Base-by-base conservation (phyloP, 2,888 invertebrate genomes). In the Sarcophaga variegata region DNA sequence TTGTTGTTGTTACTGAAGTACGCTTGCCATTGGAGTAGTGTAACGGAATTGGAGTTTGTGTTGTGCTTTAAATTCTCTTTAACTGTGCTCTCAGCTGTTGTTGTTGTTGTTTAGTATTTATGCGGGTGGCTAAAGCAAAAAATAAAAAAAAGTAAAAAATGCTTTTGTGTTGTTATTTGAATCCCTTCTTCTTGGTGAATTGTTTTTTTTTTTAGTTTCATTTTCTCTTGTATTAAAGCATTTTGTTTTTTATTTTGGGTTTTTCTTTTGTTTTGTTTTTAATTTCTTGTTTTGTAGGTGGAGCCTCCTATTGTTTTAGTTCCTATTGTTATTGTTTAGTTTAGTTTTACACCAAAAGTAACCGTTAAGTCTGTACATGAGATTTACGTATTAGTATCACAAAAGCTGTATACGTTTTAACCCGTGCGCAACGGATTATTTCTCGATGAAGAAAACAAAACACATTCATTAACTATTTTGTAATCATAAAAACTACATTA, bases 251-350 rank as follows among this genome's bases (percentile, higher is more conserved):
- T 82, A 25, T 70, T 47, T 71, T 45, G 66, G 37, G 0, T 37
- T 37, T 37, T 37, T 10, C 71, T 81, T 71, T 62, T 66, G 66
- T 49, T 60, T 70, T 70, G 78, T 86, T 76, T 86, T 85, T 37
- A 37, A 37, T 86, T 71, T 79, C 69, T 88, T 83, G 66, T 88
- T 90, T 91, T 90, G 91, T 92, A 91, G 91, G 91, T 91, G 91
- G 91, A 91, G 91, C 91, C 91, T 89, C 81, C 79, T 83, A 83
- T 86, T 86, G 79, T 86, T 80, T 83, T 78, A 75, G 69, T 69
- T 45, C 69, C 63, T 59, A 64, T 80, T 75, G 75, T 66, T 70
- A 25, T 17, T 45, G 37, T 67, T 45, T 81, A 59, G 62, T 77
- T 54, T 47, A 77, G 37, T 49, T 78, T 78, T 84, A 71, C 49